Base-by-base conservation (phyloP, 2,113 vertebrate genomes). In the Phalacrocorax aristotelis region DNA sequence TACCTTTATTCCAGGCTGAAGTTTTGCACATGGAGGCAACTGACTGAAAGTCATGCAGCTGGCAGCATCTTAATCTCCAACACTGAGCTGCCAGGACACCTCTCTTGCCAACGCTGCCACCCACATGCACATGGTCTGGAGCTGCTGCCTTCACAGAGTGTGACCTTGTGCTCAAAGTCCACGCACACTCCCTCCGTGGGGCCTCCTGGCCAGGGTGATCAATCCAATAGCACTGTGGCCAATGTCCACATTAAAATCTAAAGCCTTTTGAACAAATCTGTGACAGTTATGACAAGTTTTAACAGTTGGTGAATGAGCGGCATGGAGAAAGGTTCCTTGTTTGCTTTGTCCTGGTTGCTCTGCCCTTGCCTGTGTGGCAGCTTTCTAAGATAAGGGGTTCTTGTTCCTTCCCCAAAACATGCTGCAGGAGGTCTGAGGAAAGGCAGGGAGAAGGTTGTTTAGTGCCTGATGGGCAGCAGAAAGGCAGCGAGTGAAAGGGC, bases 271-370 rank as follows among this genome's bases (percentile, higher is more conserved):
- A 74, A 25, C 15, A 57, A 48, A 83, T 9, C 15, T 65, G 61
- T 38, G 16, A 32, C 19, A 71, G 26, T 3, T 57, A 15, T 1
- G 22, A 11, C 3, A 7, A 44, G 6, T 58, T 83, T 54, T 32
- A 49, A 6, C 69, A 46, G 23, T 10, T 61, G 55, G 9, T 14
- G 34, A 70, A 23, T 0, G 2, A 62, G 22, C 2, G 0, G 4
- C 32, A 6, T 55, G 38, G 49, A 69, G 17, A 21, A 49, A 44
- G 10, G 6, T 40, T 89, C 14, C 38, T 64, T 0, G 0, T 82
- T 51, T 48, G 15, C 34, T 77, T 90, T 84, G 12, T 81, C 27
- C 30, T 71, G 42, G 44, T 13, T 89, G 15, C 17, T 68, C 8
- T 71, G 38, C 18, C 54, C 7, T 83, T 52, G 16, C 14, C n/a